Evolutionary conservation across 2,888 invertebrate species (phyloP).

Genomic region (Conchocele bisecta): DNA sequence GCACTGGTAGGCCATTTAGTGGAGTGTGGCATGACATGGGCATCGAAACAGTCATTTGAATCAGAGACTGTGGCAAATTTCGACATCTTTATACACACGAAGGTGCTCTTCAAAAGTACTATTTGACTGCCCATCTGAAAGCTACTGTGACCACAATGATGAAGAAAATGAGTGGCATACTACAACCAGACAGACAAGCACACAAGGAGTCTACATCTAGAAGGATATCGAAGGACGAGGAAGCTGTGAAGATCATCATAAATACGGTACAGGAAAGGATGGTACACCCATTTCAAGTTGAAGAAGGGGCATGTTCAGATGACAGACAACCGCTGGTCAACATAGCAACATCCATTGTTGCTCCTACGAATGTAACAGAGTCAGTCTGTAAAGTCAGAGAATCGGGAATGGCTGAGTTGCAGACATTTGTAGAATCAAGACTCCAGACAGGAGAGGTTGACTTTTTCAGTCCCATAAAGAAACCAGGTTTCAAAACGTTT

Average conservation of each 20-base stretch:
- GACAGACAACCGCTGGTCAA: conserved; percentile 21
- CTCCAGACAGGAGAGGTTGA: too few relatives aligned
- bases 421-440: too few relatives aligned
- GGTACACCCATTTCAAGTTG: conserved; percentile 24
- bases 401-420: too few relatives aligned
- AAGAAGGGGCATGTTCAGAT: conserved; percentile 10
- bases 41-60: too few relatives aligned
- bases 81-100: conserved; percentile 20
- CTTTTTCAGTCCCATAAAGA: too few relatives aligned
- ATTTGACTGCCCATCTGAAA: conserved; percentile 26
- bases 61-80: conserved; percentile 30
- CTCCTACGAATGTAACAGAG: too few relatives aligned
- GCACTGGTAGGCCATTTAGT: conserved; percentile 17
- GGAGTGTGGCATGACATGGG: conserved; percentile 35
- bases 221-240: conserved; percentile 10
- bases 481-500: too few relatives aligned
- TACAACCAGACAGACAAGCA: background rate
- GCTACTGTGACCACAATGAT: conserved; percentile 11
- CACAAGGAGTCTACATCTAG: conserved; percentile 13
- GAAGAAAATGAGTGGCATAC: conserved; percentile 10
- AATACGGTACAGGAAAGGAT: conserved; percentile 14
- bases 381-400: too few relatives aligned
- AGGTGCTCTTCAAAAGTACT: conserved; percentile 25
- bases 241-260: background rate
- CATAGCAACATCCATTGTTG: too few relatives aligned